These are phyloP conservation scores for Lithophane ornitopus DNA, from an alignment of 2,888 invertebrate species.

Conservation along the genomic window DNA sequence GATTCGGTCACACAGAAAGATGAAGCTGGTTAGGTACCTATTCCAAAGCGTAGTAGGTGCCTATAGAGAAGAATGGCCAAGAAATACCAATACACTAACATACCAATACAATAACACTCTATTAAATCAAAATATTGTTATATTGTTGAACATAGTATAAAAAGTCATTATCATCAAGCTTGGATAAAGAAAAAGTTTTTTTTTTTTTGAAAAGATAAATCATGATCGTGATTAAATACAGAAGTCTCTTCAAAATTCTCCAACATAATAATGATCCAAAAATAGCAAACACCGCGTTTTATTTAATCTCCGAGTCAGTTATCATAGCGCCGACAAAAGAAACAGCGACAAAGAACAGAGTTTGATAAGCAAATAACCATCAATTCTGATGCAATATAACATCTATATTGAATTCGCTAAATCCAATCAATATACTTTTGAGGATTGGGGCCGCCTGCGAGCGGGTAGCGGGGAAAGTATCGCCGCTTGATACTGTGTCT, in stretches of 20 bases:
- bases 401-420: constrained; percentile 76
- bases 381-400: constrained; percentile 80
- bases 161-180: neutral
- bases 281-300: constrained; percentile 16
- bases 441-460: constrained; percentile 36
- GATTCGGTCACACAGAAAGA: neutral
- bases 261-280: constrained; percentile 8
- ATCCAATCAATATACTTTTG: constrained; percentile 83
- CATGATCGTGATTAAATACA: neutral
- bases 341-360: constrained; percentile 65
- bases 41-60: neutral
- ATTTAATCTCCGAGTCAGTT: constrained; percentile 49
- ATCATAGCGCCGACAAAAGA: constrained; percentile 43
- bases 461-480: constrained; percentile 33
- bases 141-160: neutral
- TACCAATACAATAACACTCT: too few species aligned
- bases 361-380: constrained; percentile 79
- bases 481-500: fast-evolving
- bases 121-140: neutral
- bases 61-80: neutral
- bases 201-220: too few species aligned
- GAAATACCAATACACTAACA: neutral
- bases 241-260: neutral
- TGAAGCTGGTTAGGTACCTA: neutral
- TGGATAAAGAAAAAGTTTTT: too few species aligned